These are phyloP conservation scores for Drosophila parthenogenetica DNA, from an alignment of 2,888 invertebrate species.

Conservation along the genomic window DNA sequence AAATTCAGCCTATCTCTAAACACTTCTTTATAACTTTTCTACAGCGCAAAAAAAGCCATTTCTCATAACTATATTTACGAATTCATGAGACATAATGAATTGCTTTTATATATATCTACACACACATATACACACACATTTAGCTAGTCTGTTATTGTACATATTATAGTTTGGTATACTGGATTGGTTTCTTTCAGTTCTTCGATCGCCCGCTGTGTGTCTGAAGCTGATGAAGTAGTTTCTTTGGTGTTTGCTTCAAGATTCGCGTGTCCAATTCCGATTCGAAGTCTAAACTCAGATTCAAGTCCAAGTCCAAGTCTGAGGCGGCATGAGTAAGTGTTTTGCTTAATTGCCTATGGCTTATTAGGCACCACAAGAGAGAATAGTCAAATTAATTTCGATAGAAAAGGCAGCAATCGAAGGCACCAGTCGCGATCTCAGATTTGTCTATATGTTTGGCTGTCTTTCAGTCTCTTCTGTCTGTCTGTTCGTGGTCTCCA, in stretches of 20 bases:
- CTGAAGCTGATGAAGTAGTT: constrained; percentile 74
- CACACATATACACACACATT: constrained; percentile 13
- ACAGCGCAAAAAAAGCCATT: constrained; percentile 1
- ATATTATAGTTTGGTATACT: constrained; percentile 16
- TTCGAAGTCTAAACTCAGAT: constrained; percentile 5
- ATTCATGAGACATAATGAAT: constrained; percentile 73
- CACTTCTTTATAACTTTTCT: not conserved
- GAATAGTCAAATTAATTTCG: constrained; percentile 80
- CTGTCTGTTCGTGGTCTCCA: constrained; percentile 62
- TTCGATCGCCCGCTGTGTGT: constrained; percentile 65
- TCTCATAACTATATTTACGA: constrained; percentile 33
- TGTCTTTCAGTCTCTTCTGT: not conserved
- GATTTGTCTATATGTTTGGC: constrained; percentile 29
- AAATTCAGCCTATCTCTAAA: not conserved
- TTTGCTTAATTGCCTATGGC: constrained; percentile 82
- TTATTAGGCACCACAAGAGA: constrained; percentile 73
- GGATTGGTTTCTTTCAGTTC: constrained; percentile 33
- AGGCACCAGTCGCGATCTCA: constrained; percentile 36
- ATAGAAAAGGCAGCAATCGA: constrained; percentile 52
- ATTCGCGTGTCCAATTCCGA: constrained; percentile 63
- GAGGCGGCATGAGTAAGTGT: constrained; percentile 79
- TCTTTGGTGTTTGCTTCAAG: constrained; percentile 35
- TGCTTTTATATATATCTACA: constrained; percentile 55
- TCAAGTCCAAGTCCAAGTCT: constrained; percentile 19
- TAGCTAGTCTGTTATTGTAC: constrained; percentile 20